Conservation (phyloP, 1,140 invertebrate genomes). For the Brachionus rotundiformis region DNA sequence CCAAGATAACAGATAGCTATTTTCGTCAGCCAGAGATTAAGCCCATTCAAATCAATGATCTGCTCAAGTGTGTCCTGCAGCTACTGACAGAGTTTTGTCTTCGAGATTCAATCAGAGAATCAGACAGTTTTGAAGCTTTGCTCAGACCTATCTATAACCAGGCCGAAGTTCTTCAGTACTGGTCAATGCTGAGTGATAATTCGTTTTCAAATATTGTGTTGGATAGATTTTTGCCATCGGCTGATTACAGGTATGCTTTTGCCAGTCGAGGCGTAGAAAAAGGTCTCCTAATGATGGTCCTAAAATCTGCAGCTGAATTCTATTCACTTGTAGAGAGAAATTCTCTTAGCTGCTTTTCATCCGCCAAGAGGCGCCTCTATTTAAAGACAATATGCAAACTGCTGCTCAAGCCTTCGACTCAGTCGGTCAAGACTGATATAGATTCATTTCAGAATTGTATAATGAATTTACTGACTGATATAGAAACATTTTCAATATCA, state of each 20-base stretch:
- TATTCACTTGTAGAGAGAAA: constrained; percentile 33
- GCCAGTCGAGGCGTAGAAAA: constrained; percentile 4
- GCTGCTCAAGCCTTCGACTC: constrained; percentile 11
- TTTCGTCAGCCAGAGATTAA: constrained; percentile 37
- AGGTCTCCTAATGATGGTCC: constrained; percentile 32
- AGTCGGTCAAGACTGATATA: constrained; percentile 27
- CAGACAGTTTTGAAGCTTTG: neutral
- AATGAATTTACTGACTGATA: constrained; percentile 45
- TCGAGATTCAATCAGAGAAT: constrained; percentile 42
- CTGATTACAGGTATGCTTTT: constrained; percentile 36
- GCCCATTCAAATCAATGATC: constrained; percentile 49
- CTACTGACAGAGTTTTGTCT: constrained; percentile 46
- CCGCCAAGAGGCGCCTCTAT: constrained; percentile 24
- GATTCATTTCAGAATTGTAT: constrained; percentile 51
- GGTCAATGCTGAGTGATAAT: constrained; percentile 45
- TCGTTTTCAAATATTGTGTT: constrained; percentile 26
- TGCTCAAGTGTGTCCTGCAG: constrained; percentile 21
- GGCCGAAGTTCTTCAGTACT: constrained; percentile 34
- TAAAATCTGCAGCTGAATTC: constrained; percentile 49
- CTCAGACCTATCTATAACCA: constrained; percentile 46
- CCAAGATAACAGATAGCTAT: constrained; percentile 44
- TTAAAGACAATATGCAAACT: neutral
- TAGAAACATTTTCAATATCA: constrained; percentile 50
- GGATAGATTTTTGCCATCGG: constrained; percentile 18
- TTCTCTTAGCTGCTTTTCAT: constrained; percentile 46